These are phyloP conservation scores for Apogon talboti DNA, from an alignment of 2,797 vertebrate genomes.

Conservation along the genomic window DNA sequence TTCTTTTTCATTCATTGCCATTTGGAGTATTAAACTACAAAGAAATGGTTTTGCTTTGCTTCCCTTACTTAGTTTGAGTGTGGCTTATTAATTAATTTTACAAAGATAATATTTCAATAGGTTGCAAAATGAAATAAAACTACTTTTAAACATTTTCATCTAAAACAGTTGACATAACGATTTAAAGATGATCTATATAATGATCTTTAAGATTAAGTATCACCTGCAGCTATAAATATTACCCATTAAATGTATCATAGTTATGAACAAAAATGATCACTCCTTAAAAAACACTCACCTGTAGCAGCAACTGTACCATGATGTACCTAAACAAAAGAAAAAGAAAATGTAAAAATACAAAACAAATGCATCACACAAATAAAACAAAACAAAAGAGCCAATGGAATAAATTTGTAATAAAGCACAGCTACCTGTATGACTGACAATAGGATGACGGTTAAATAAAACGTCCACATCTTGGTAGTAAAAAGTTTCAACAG, in stretches of 20 bases:
- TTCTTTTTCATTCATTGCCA: neutral
- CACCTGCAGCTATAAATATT: neutral
- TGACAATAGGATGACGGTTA: conserved; percentile 64
- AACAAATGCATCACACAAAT: neutral
- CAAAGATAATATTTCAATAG: no score
- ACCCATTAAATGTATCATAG: neutral
- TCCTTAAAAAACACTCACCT: conserved; percentile 60
- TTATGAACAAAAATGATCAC: neutral
- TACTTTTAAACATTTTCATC: no score
- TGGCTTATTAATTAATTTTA: neutral
- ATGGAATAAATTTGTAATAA: neutral
- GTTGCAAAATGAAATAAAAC: no score
- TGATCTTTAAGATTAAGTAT: neutral
- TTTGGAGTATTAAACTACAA: neutral
- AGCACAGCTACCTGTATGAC: conserved; percentile 77
- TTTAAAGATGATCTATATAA: no score
- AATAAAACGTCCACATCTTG: conserved; percentile 69
- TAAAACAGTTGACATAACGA: no score
- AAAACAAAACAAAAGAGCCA: neutral
- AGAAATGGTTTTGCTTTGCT: neutral
- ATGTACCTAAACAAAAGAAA: conserved; percentile 62
- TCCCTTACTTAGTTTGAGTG: neutral
- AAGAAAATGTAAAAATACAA: neutral
- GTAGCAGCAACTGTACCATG: conserved; percentile 36
- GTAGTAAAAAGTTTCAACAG: conserved; percentile 52